Conservation (phyloP, 2,113 vertebrate genomes). For the Gymnocephalus cernua region DNA sequence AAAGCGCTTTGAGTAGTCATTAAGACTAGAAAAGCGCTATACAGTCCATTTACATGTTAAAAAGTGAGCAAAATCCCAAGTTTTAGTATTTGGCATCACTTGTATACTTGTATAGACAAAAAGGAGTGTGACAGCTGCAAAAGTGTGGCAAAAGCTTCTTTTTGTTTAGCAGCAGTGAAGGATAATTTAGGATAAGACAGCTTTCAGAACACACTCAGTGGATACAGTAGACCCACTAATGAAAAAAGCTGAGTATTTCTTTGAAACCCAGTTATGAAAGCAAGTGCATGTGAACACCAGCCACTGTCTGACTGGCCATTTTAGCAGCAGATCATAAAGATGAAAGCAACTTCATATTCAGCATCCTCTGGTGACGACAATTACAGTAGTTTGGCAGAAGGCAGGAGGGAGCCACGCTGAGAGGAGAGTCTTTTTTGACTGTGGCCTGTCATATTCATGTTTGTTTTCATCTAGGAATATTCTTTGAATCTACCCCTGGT, state of each 20-base stretch:
- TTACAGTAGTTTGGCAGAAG: constrained; percentile 67
- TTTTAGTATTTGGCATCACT: constrained; percentile 10
- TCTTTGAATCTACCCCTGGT: constrained; percentile 47
- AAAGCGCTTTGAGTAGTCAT: no score
- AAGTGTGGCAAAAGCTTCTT: neutral
- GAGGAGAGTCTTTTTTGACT: constrained; percentile 55
- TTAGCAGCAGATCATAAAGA: constrained; percentile 59
- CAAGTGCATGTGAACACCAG: constrained; percentile 38
- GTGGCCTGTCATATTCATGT: constrained; percentile 56
- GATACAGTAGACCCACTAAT: constrained; percentile 14
- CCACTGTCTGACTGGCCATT: constrained; percentile 37
- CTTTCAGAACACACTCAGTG: constrained; percentile 30
- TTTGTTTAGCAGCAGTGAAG: constrained; percentile 14
- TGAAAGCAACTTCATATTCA: constrained; percentile 58
- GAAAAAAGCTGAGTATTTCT: constrained; percentile 19
- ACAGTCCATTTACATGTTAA: no score
- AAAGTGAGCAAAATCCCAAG: neutral
- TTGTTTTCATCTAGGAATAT: constrained; percentile 56
- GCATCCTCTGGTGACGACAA: constrained; percentile 61
- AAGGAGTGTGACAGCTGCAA: neutral
- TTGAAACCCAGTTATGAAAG: constrained; percentile 37
- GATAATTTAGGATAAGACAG: constrained; percentile 24
- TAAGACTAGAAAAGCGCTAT: no score
- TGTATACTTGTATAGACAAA: neutral
- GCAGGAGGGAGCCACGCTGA: constrained; percentile 30